Evolutionary conservation across 92 coral and sea anemone species (phyloP).

Genomic region (Diadumene lineata): DNA sequence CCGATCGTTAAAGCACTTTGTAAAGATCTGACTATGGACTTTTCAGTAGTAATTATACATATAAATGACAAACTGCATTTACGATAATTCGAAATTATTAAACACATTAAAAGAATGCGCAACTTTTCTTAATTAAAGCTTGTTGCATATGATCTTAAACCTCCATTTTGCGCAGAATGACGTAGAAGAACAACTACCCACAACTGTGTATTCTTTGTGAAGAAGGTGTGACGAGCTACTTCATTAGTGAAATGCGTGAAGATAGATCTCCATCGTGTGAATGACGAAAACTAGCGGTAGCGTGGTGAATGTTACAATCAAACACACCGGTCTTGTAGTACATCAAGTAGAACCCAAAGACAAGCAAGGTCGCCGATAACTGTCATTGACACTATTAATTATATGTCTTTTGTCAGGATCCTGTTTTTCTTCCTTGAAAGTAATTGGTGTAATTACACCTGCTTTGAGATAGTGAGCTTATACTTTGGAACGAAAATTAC

Average conservation of each 20-base stretch:
- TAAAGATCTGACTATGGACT: no score
- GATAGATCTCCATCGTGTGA: background rate
- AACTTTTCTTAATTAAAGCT: no score
- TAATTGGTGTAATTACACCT: conserved; percentile 17
- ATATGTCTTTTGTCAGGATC: background rate
- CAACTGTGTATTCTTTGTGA: background rate
- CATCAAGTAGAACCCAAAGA: background rate
- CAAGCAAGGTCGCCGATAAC: background rate
- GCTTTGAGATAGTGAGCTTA: background rate
- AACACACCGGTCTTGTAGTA: background rate
- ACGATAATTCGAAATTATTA: no score
- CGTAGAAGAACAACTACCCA: background rate
- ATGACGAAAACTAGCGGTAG: background rate
- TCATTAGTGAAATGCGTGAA: conserved; percentile 7
- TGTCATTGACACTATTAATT: conserved; percentile 16
- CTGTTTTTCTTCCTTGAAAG: conserved; percentile 20
- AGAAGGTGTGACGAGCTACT: background rate
- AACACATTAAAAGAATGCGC: no score
- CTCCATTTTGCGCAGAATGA: background rate
- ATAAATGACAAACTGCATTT: no score
- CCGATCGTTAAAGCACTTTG: no score
- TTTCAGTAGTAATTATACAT: no score
- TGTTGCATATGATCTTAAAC: background rate
- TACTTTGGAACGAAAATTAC: background rate
- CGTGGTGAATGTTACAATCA: conserved; percentile 1